Base-by-base conservation (phyloP, 2,113 vertebrate genomes). In the Lagopus leucura region DNA sequence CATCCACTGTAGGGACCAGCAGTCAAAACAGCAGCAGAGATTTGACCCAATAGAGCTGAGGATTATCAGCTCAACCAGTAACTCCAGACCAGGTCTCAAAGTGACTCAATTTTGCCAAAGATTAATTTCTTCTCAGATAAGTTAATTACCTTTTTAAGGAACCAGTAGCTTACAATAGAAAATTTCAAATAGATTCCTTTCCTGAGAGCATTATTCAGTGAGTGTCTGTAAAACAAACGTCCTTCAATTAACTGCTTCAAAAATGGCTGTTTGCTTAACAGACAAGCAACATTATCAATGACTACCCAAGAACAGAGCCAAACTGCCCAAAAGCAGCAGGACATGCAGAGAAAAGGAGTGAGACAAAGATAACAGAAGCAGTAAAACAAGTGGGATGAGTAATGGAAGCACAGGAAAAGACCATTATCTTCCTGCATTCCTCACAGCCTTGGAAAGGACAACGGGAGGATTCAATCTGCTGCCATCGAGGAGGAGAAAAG, bases 391-490 rank as follows among this genome's bases (percentile, higher is more conserved):
- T 27, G 30, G 64, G 43, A 36, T 24, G 80, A 80, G 73, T 72
- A 58, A 18, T 2, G 19, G 78, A 86, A 87, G 88, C 73, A 43
- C 80, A 77, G 86, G 83, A 88, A 88, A 76, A 86, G 64, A 34
- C 75, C 93, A 75, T 75, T 21, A 64, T 72, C 86, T 72, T 36
- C 70, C 69, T 11, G 66, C 40, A 20, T 3, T 79, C 70, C 86
- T 81, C 92, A 89, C 43, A 93, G 94, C 32, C 57, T 30, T 28
- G 65, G 74, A 38, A 89, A 91, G 81, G 77, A 77, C 69, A 36
- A 79, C 6, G 48, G 64, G 34, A 83, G 34, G 84, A 5, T 55
- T 34, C 77, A 73, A 66, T 27, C 50, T 6, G 7, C 27, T 57
- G 58, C 65, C 2, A 1, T 34, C 14, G 42, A 17, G 43, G 36